A percentile compares a stretch with the other conserved stretches of the same genome.
Conservation (phyloP, 2,888 invertebrate species). For the Eupithecia centaureata region DNA sequence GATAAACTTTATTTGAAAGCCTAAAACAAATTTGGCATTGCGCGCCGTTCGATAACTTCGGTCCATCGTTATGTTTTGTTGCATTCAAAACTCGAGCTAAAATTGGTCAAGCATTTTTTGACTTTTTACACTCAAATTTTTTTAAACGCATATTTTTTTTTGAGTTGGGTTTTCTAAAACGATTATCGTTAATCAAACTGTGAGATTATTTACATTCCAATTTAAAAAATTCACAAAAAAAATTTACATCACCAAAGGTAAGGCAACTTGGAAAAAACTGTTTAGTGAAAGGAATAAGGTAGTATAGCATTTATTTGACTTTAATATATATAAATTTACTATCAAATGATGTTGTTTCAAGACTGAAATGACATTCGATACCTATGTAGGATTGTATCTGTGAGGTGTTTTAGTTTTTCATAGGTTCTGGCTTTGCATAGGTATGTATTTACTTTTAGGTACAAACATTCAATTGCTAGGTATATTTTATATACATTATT, state of each 20-base stretch:
- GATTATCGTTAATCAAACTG: slow-evolving; percentile 65
- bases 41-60: slow-evolving; percentile 59
- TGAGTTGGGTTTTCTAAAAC: slow-evolving; percentile 65
- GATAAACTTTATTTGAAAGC: slow-evolving; percentile 38
- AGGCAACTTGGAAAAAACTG: slow-evolving; percentile 72
- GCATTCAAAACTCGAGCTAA: slow-evolving; percentile 81
- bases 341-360: slow-evolving; percentile 60
- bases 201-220: slow-evolving; percentile 79
- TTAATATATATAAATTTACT: slow-evolving; percentile 54
- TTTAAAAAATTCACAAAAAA: slow-evolving; percentile 73
- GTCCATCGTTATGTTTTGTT: slow-evolving; percentile 77
- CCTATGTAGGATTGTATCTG: slow-evolving; percentile 47
- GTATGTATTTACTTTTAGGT: slow-evolving; percentile 40
- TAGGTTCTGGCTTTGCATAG: slow-evolving; percentile 49
- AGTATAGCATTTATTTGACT: slow-evolving; percentile 85
- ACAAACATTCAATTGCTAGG: slow-evolving; percentile 39
- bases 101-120: slow-evolving; percentile 84
- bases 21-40: slow-evolving; percentile 50
- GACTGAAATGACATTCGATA: slow-evolving; percentile 52
- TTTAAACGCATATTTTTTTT: slow-evolving; percentile 63
- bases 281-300: slow-evolving; percentile 76
- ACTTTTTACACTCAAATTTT: slow-evolving; percentile 85
- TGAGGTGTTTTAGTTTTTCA: slow-evolving; percentile 25
- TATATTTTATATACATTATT: slow-evolving; percentile 5
- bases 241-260: slow-evolving; percentile 79